A percentile compares a stretch with the other conserved stretches of the same genome.
Conservation (phyloP, 2,888 invertebrate genomes). For the Rhyacophila evoluta region DNA sequence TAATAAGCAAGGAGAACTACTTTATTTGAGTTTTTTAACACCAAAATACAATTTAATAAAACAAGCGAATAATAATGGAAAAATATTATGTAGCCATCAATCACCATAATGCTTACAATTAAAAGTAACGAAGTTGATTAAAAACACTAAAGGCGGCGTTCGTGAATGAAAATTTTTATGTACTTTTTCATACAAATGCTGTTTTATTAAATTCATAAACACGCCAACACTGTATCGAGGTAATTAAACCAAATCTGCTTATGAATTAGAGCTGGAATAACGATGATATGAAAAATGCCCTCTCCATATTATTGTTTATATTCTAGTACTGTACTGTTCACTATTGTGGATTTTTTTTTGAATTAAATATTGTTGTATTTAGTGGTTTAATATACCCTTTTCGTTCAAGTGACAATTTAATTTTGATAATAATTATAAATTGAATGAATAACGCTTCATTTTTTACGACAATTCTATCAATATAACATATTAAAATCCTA, state of each 20-base stretch:
- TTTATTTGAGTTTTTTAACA: not conserved
- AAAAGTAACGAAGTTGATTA: slow-evolving; percentile 19
- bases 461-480: no score
- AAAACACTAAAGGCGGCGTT: not conserved
- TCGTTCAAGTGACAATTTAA: no score
- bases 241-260: not conserved
- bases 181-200: slow-evolving; percentile 1
- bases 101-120: not conserved
- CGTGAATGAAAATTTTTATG: not conserved
- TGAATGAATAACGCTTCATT: no score
- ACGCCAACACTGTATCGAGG: not conserved
- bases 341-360: no score
- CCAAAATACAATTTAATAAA: slow-evolving; percentile 2
- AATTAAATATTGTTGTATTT: no score
- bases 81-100: not conserved
- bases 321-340: no score
- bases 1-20: not conserved
- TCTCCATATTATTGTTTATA: no score
- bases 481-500: no score
- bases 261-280: not conserved
- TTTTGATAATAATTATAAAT: no score
- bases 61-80: not conserved
- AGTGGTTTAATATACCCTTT: no score
- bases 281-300: not conserved
- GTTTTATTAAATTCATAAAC: slow-evolving; percentile 19